phyloP scores from a whole-genome alignment of 2,888 invertebrate genomes.

The Carterocephalus palaemon region DNA sequence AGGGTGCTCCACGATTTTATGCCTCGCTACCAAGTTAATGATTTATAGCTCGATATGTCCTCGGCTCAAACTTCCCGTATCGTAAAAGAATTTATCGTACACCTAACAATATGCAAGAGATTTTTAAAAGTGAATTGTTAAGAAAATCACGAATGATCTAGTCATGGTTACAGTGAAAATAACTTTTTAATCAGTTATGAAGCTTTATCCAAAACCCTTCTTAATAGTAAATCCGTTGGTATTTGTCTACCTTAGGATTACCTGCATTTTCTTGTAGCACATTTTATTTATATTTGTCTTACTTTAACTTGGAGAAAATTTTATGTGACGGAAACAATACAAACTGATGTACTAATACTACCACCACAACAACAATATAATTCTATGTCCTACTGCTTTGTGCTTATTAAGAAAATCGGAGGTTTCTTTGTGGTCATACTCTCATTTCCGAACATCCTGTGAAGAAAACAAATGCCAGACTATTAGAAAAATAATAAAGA shows the following conservation, averaged over 20 bases:
- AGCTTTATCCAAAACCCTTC: conserved; percentile 14
- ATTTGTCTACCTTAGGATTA: conserved; percentile 20
- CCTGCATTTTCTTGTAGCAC: conserved; percentile 17
- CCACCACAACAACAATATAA: no score
- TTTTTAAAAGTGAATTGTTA: no score
- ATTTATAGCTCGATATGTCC: conserved; percentile 45
- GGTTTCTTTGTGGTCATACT: no score
- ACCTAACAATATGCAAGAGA: conserved; percentile 2
- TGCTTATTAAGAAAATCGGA: no score
- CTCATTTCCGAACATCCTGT: no score
- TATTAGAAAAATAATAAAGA: neutral
- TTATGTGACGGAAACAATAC: no score
- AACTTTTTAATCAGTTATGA: conserved; percentile 12
- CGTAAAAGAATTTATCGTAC: conserved; percentile 14
- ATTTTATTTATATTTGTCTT: conserved; percentile 25
- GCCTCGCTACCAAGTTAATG: conserved; percentile 52
- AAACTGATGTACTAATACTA: no score
- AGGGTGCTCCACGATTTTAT: conserved; percentile 53
- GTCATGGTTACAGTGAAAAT: no score
- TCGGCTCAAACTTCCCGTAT: conserved; percentile 14
- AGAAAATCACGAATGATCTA: no score
- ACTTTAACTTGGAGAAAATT: conserved; percentile 22
- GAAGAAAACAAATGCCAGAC: no score
- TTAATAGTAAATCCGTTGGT: conserved; percentile 21
- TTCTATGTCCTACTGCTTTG: no score